phyloP scores from a whole-genome alignment of 2,797 vertebrate genomes.

The Borostomias antarcticus region DNA sequence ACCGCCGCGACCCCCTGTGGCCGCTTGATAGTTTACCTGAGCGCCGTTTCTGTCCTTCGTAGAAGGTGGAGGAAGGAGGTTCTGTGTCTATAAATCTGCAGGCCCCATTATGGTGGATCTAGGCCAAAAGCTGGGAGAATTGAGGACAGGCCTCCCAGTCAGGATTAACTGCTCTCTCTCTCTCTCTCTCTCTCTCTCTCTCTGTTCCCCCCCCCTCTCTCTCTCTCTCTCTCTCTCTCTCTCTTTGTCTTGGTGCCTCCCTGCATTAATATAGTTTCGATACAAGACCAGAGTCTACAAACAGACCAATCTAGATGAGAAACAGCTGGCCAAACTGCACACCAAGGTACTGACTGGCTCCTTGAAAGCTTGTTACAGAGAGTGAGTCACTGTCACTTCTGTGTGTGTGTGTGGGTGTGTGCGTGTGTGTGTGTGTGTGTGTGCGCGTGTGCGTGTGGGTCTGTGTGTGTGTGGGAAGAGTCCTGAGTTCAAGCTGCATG shows the following conservation, averaged over 20 bases:
- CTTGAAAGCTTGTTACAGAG: not conserved
- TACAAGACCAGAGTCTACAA: constrained; percentile 96
- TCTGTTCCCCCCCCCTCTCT: constrained; percentile 3
- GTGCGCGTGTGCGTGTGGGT: not conserved
- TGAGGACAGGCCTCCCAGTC: constrained; percentile 50
- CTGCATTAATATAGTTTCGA: constrained; percentile 78
- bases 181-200: constrained; percentile 22
- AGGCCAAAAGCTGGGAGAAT: constrained; percentile 59
- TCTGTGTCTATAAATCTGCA: constrained; percentile 44
- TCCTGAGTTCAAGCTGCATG: not conserved
- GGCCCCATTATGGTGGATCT: constrained; percentile 50
- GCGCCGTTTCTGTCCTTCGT: constrained; percentile 32
- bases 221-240: constrained; percentile 21
- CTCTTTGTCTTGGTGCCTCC: constrained; percentile 11
- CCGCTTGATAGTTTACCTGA: constrained; percentile 19
- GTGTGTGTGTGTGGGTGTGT: too few relatives aligned
- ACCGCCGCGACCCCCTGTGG: constrained; percentile 23
- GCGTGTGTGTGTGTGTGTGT: constrained; percentile 18
- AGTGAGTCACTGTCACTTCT: not conserved
- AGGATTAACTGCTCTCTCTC: constrained; percentile 43
- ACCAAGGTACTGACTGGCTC: constrained; percentile 80
- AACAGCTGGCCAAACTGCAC: constrained; percentile 92
- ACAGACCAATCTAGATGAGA: constrained; percentile 93
- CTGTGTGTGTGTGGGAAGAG: not conserved
- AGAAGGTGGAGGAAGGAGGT: constrained; percentile 20